Base-by-base conservation (phyloP, 2,797 vertebrate genomes). In the Enteromius treurensis region DNA sequence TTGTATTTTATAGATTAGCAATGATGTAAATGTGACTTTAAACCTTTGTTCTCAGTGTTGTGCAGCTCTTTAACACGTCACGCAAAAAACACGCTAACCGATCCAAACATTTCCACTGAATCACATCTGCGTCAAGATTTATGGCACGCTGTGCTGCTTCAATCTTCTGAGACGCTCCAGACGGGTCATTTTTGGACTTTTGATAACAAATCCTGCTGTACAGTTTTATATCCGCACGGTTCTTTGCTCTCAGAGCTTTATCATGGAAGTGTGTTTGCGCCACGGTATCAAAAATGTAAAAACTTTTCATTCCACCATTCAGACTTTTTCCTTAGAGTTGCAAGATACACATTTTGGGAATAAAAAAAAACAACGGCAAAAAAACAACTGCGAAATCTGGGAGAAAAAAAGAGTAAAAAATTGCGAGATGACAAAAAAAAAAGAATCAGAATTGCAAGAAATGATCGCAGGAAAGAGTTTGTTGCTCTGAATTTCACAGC, bases 1-100 rank as follows among this genome's bases (percentile, higher is more conserved):
- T 88, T 92, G 91, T 92, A 90, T 93, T 93, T 92, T 93, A 88
- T 93, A 95, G 92, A 89, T 81, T 94, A 95, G 92, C 82, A 79
- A 69, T 84, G 23, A 87, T 53, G 4, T 86, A 55, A 32, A 13
- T 74, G 32, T 71, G 26, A 26, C 37, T 49, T 49, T 40, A 74
- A 85, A 81, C 4, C 19, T 55, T 53, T 83, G 88, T 89, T 55
- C 84, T 84, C 88, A 85, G 88, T 91, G 87, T 90, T 94, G 93
- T 94, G 92, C 90, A 93, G 86, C 87, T 86, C 74, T 88, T 23
- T 81, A 81, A 62, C 53, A 62, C 11, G 17, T 5, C n/a, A 21
- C 5, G 37, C 49, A 19, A 11, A 8, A 15, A 53, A 37, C 49
- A 13, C 26, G 60, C 68, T 64, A 55, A 77, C 55, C 14, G 8